These are phyloP conservation scores for Ageneiosus marmoratus DNA, from an alignment of 2,113 vertebrate genomes.

Conservation along the genomic window DNA sequence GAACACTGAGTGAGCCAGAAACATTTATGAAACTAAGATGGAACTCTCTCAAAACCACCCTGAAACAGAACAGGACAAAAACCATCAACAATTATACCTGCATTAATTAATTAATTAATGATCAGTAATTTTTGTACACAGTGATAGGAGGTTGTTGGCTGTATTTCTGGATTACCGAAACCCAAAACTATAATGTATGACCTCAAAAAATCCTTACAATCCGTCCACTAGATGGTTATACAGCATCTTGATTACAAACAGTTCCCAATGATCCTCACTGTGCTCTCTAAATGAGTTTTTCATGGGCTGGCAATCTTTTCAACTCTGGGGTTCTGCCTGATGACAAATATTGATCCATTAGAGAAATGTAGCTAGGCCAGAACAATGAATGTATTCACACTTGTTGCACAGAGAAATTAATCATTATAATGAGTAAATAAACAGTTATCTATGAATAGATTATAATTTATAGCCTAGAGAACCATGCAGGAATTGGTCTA, in stretches of 20 bases:
- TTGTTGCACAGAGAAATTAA: constrained; percentile 35
- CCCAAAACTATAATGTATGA: constrained; percentile 6
- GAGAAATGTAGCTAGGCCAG: constrained; percentile 32
- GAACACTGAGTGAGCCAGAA: constrained; percentile 3
- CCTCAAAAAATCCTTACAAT: constrained; percentile 23
- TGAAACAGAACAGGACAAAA: not conserved
- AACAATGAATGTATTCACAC: constrained; percentile 44
- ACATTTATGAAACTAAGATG: not conserved
- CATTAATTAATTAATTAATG: not conserved
- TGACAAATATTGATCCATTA: constrained; percentile 51
- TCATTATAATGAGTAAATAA: constrained; percentile 44
- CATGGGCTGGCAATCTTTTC: constrained; percentile 39
- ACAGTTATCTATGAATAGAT: constrained; percentile 19
- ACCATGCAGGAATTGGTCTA: not conserved
- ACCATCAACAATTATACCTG: not conserved
- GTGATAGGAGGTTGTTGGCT: not conserved
- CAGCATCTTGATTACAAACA: constrained; percentile 24
- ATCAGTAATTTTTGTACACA: not conserved
- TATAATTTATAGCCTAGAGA: constrained; percentile 11
- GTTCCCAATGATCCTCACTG: constrained; percentile 30
- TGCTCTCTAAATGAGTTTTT: constrained; percentile 39
- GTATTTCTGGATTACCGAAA: not conserved
- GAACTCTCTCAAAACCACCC: not conserved
- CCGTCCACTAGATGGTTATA: constrained; percentile 11
- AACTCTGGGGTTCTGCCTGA: constrained; percentile 22